Evolutionary conservation across 2,888 invertebrate genomes (phyloP).

Genomic region (Cheilosia scutellata): DNA sequence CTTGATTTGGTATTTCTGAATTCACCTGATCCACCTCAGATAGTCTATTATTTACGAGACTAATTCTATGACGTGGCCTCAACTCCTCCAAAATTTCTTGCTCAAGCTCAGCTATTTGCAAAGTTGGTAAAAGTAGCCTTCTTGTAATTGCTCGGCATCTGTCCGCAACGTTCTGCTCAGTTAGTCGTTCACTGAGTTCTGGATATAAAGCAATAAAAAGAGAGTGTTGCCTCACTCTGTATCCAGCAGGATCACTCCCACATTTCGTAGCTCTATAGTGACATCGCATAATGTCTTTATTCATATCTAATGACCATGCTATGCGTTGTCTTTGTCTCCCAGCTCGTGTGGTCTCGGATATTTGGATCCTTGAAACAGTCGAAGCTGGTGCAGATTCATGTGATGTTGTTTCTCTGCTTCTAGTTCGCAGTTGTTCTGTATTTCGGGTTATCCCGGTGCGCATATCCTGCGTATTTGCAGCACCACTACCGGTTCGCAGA

Average conservation of each 20-base stretch:
- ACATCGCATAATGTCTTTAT: background rate
- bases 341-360: slow-evolving; percentile 29
- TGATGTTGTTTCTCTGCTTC: slow-evolving; percentile 14
- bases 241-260: background rate
- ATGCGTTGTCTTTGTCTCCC: slow-evolving; percentile 31
- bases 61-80: no score
- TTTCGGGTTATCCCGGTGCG: slow-evolving; percentile 40
- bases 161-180: background rate
- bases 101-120: background rate
- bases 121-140: background rate
- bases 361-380: slow-evolving; percentile 18
- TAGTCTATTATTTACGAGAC: no score
- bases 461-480: slow-evolving; percentile 31
- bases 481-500: slow-evolving; percentile 40
- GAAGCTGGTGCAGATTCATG: slow-evolving; percentile 14
- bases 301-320: background rate
- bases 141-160: background rate
- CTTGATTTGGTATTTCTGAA: background rate
- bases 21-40: no score
- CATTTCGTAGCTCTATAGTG: background rate
- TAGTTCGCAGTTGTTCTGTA: slow-evolving; percentile 17
- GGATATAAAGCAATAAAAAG: background rate
- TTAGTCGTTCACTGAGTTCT: background rate
- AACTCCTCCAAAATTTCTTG: background rate
- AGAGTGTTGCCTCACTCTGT: background rate